A percentile compares a stretch with the other conserved stretches of the same genome.
These are phyloP conservation scores for Epinephelus malabaricus DNA, from an alignment of 2,797 vertebrate genomes.

Conservation along the genomic window DNA sequence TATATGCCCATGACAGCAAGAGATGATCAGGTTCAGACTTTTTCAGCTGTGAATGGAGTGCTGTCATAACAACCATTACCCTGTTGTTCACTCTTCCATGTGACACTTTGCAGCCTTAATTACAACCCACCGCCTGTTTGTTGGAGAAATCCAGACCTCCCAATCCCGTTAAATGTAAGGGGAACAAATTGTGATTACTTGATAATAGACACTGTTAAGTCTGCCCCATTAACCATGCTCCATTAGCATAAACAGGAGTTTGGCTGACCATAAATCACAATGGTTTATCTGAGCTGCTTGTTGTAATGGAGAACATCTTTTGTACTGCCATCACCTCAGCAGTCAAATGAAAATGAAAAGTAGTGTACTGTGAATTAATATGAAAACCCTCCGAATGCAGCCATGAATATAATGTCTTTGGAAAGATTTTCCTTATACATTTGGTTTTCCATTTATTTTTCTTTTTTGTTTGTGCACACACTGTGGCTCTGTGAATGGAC, in stretches of 20 bases:
- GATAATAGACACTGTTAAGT: conserved; percentile 72
- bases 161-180: conserved; percentile 65
- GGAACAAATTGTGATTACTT: conserved; percentile 80
- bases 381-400: background rate
- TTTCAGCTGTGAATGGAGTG: conserved; percentile 40
- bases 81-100: conserved; percentile 60
- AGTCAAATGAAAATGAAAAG: conserved; percentile 26
- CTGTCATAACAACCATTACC: conserved; percentile 66
- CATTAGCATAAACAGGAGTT: conserved; percentile 73
- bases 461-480: background rate
- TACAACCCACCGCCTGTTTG: conserved; percentile 61
- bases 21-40: conserved; percentile 48
- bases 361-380: background rate
- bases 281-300: conserved; percentile 43
- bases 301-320: conserved; percentile 46
- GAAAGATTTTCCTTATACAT: background rate
- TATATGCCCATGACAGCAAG: conserved; percentile 16
- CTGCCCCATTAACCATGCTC: conserved; percentile 71
- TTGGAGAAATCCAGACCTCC: conserved; percentile 64
- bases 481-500: background rate
- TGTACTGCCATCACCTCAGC: conserved; percentile 10
- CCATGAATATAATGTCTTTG: background rate
- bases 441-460: background rate
- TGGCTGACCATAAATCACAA: conserved; percentile 69
- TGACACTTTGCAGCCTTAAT: conserved; percentile 72